phyloP scores from a whole-genome alignment of 2,113 vertebrate species.

The Pogona vitticeps region DNA sequence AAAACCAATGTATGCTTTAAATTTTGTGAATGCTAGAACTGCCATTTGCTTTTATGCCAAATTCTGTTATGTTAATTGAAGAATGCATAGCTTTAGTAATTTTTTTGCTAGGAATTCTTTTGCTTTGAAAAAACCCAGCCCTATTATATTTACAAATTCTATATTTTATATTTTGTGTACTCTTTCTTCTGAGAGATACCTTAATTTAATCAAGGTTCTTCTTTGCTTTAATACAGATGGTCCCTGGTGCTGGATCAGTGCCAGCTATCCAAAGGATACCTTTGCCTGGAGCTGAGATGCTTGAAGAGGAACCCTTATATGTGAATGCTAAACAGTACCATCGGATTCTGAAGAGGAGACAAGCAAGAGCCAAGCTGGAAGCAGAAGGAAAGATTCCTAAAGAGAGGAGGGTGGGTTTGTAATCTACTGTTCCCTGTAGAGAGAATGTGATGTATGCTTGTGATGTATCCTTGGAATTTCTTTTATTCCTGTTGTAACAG shows the following conservation, averaged over 20 bases:
- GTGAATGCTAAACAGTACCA: slow-evolving; percentile 99
- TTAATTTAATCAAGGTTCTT: background rate
- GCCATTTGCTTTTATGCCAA: background rate
- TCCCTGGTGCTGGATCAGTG: slow-evolving; percentile 90
- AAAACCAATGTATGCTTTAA: too few species aligned
- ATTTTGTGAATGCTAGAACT: rapidly evolving
- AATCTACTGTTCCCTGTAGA: rapidly evolving
- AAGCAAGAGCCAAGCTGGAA: slow-evolving; percentile 95
- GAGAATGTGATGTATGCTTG: background rate
- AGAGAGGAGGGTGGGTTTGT: slow-evolving; percentile 88
- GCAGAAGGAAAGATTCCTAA: slow-evolving; percentile 99
- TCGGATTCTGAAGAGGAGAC: slow-evolving; percentile 94
- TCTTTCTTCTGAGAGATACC: background rate
- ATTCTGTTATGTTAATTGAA: background rate
- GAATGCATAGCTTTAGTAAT: background rate
- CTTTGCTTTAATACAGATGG: slow-evolving; percentile 82
- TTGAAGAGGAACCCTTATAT: slow-evolving; percentile 96
- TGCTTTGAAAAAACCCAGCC: background rate
- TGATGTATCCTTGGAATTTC: background rate
- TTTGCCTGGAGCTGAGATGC: slow-evolving; percentile 95
- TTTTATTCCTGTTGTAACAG: background rate
- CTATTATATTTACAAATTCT: background rate
- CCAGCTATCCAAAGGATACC: slow-evolving; percentile 96
- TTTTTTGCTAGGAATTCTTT: background rate
- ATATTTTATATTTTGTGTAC: background rate